Conservation (phyloP, 2,888 invertebrate genomes). For the Melanophora roralis region DNA sequence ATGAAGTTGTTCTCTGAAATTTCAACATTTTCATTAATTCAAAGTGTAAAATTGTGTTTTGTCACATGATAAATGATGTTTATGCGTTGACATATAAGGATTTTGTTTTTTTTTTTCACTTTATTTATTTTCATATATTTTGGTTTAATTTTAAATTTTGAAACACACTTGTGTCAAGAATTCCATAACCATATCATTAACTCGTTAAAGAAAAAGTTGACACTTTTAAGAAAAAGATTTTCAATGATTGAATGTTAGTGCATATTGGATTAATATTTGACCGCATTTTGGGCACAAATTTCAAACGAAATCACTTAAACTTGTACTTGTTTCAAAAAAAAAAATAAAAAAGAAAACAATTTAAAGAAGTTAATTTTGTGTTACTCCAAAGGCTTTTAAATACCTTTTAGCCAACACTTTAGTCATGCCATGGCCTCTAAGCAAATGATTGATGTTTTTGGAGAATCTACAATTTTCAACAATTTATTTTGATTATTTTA, state of each 20-base stretch:
- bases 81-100: constrained; percentile 61
- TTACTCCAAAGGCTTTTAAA: constrained; percentile 50
- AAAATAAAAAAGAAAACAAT: constrained; percentile 10
- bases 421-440: constrained; percentile 38
- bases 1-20: constrained; percentile 60
- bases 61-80: constrained; percentile 64
- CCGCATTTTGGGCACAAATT: constrained; percentile 33
- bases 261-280: constrained; percentile 26
- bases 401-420: constrained; percentile 63
- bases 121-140: background rate
- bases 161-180: constrained; percentile 37
- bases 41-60: constrained; percentile 63
- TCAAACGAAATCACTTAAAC: constrained; percentile 52
- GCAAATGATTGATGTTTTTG: constrained; percentile 59
- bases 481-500: constrained; percentile 1
- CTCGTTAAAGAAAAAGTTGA: constrained; percentile 15
- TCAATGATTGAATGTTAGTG: background rate
- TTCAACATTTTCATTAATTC: constrained; percentile 63
- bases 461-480: constrained; percentile 21
- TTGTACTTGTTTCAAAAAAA: constrained; percentile 35
- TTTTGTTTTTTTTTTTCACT: constrained; percentile 27
- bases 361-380: constrained; percentile 31
- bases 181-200: constrained; percentile 11
- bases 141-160: constrained; percentile 7
- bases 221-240: constrained; percentile 31